phyloP scores from a whole-genome alignment of 2,797 vertebrate genomes.

The Gambusia yucatana region DNA sequence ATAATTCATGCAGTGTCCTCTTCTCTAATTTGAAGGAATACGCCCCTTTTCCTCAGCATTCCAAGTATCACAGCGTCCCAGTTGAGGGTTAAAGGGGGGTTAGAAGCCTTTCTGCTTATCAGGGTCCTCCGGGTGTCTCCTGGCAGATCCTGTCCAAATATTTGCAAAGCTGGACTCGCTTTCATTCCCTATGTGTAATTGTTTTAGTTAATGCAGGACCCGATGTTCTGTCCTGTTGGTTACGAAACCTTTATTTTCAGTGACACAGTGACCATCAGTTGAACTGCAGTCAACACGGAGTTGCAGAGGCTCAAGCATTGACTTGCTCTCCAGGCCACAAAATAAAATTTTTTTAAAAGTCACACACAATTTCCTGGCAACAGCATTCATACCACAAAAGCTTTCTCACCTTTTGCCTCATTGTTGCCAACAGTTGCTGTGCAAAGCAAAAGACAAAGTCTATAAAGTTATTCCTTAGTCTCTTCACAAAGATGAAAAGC shows the following conservation, averaged over 20 bases:
- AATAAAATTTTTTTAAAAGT: too few species aligned
- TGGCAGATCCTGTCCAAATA: conserved; percentile 16
- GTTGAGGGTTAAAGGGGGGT: conserved; percentile 11
- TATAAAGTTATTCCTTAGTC: neutral
- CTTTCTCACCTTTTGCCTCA: neutral
- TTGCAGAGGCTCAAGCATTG: neutral
- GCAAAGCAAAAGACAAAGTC: neutral
- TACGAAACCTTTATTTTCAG: neutral
- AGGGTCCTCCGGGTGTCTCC: conserved; percentile 38
- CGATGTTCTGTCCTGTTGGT: neutral
- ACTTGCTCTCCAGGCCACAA: neutral
- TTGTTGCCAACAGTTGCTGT: neutral
- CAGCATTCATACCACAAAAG: neutral
- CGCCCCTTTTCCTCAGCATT: conserved; percentile 57
- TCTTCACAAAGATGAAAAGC: neutral
- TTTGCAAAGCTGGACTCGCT: neutral
- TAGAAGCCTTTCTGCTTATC: conserved; percentile 22
- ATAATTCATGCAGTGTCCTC: conserved; percentile 76
- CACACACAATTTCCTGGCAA: neutral
- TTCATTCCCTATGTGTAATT: conserved; percentile 2
- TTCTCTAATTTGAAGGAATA: conserved; percentile 70
- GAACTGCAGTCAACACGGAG: neutral
- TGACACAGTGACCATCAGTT: neutral
- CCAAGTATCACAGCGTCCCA: conserved; percentile 73
- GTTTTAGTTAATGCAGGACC: neutral